phyloP scores from a whole-genome alignment of 1,140 invertebrate genomes.

The Drosophila serrata region DNA sequence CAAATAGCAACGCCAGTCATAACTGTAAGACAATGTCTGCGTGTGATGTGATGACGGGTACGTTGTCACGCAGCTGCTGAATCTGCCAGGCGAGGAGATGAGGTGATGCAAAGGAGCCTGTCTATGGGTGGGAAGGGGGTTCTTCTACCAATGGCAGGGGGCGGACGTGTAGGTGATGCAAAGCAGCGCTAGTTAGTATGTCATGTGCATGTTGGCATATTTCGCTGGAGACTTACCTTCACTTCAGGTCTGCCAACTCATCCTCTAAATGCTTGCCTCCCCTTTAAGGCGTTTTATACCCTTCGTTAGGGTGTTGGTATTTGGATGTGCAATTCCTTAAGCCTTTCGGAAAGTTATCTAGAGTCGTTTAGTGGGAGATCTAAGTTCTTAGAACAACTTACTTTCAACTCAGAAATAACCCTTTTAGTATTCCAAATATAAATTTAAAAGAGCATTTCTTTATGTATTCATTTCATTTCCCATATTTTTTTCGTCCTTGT shows the following conservation, averaged over 20 bases:
- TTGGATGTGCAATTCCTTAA: background rate
- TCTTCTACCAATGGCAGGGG: background rate
- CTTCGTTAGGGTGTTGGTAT: conserved; percentile 7
- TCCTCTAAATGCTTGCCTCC: background rate
- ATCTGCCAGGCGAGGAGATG: conserved; percentile 2
- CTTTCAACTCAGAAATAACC: background rate
- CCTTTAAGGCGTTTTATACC: conserved; percentile 8
- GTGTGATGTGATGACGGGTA: conserved; percentile 48
- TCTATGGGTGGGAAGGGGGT: conserved; percentile 1
- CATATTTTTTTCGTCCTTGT: conserved; percentile 6
- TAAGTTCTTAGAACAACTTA: background rate
- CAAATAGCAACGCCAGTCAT: conserved; percentile 76
- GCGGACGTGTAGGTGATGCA: conserved; percentile 41
- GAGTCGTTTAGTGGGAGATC: background rate
- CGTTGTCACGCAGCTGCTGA: conserved; percentile 41
- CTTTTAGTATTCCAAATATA: background rate
- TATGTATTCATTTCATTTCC: background rate
- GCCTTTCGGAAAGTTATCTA: background rate
- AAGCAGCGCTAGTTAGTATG: conserved; percentile 56
- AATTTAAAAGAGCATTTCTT: background rate
- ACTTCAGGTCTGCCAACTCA: conserved; percentile 16
- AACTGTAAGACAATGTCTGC: conserved; percentile 77
- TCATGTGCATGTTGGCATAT: conserved; percentile 67
- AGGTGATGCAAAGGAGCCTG: background rate
- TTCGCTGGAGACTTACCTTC: conserved; percentile 43